Conservation (phyloP, 2,888 invertebrate species). For the Platerodrilus igneus region DNA sequence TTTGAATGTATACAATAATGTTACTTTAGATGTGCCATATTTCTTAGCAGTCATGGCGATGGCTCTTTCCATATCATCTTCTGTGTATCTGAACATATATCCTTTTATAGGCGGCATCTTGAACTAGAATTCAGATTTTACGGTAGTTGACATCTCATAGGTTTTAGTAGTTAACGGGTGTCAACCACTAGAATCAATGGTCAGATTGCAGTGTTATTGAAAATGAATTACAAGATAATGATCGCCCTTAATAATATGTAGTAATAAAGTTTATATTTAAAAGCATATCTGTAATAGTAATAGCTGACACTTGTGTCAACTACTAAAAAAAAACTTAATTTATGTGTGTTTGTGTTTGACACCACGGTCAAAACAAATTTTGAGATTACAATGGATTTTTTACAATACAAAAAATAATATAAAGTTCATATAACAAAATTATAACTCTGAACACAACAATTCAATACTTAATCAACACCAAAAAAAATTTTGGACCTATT, state of each 20-base stretch:
- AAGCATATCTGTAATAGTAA: background rate
- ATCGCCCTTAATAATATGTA: background rate
- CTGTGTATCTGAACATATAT: background rate
- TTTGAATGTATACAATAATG: conserved; percentile 3
- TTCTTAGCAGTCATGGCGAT: background rate
- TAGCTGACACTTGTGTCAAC: conserved; percentile 2
- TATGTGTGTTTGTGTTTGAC: no score
- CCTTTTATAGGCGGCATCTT: conserved; percentile 2
- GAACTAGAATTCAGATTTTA: no score
- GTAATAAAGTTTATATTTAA: conserved; percentile 2
- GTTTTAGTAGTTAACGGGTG: conserved; percentile 1
- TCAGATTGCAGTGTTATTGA: background rate
- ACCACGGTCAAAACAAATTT: no score
- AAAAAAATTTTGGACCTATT: no score
- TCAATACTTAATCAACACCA: no score
- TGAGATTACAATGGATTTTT: no score
- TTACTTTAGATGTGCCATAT: background rate
- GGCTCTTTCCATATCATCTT: conserved; percentile 1
- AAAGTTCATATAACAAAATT: no score
- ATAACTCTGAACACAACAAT: no score
- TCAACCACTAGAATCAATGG: no score
- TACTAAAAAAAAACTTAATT: no score
- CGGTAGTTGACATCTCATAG: background rate
- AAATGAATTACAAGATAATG: background rate
- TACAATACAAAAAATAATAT: no score